Conservation (phyloP, 2,888 invertebrate genomes). For the Tyria jacobaeae region DNA sequence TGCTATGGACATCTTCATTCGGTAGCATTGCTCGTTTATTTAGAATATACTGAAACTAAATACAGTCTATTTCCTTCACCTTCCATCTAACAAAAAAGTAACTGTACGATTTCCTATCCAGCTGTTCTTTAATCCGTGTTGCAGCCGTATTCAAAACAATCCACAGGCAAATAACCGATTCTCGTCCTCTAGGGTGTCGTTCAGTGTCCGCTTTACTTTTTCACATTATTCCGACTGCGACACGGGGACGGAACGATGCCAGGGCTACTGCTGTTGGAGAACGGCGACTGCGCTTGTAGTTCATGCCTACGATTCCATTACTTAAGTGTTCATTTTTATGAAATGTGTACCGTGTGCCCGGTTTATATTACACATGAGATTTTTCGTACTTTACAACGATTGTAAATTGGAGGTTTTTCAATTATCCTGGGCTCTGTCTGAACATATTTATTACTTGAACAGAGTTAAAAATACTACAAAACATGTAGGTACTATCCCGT, state of each 20-base stretch:
- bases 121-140: conserved; percentile 55
- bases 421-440: not conserved
- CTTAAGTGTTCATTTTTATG: conserved; percentile 81
- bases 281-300: conserved; percentile 38
- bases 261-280: conserved; percentile 34
- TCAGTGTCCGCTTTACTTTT: conserved; percentile 78
- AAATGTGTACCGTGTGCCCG: conserved; percentile 65
- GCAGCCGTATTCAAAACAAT: conserved; percentile 80
- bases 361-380: conserved; percentile 69
- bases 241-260: conserved; percentile 36
- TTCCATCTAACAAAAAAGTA: not conserved
- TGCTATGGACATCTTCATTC: no score
- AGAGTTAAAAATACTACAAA: not conserved
- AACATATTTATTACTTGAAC: not conserved
- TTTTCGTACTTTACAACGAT: conserved; percentile 53
- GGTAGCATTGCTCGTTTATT: no score
- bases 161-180: conserved; percentile 82
- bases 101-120: conserved; percentile 34
- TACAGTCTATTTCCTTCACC: not conserved
- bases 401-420: conserved; percentile 34
- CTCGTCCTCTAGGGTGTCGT: conserved; percentile 78
- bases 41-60: no score
- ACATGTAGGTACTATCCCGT: no score
- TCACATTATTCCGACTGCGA: conserved; percentile 66
- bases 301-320: conserved; percentile 72